Conservation (phyloP, 2,888 invertebrate genomes). For the Spodoptera picta region DNA sequence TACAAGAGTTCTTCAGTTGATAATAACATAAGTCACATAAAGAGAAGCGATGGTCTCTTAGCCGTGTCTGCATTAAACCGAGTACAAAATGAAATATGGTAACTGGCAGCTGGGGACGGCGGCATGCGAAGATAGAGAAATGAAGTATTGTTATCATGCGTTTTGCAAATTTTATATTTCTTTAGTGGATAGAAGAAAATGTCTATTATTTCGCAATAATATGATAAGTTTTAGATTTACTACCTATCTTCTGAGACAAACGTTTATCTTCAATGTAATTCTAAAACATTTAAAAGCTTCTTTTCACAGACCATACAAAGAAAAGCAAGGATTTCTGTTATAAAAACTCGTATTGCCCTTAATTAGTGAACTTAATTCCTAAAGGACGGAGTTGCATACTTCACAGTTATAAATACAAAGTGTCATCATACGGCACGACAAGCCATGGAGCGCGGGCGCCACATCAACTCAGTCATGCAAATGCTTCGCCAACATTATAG, state of each 20-base stretch:
- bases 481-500: conserved; percentile 64
- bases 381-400: conserved; percentile 37
- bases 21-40: conserved; percentile 45
- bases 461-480: conserved; percentile 62
- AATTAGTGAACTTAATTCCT: conserved; percentile 29
- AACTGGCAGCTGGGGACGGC: conserved; percentile 36
- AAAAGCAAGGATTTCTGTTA: no score
- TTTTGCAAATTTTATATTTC: conserved; percentile 39
- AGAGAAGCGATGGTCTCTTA: conserved; percentile 37
- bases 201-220: background rate
- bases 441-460: conserved; percentile 44
- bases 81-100: conserved; percentile 44
- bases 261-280: background rate
- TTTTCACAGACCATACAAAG: no score
- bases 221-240: background rate
- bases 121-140: conserved; percentile 29
- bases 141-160: conserved; percentile 30
- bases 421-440: conserved; percentile 59
- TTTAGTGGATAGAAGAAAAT: background rate
- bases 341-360: conserved; percentile 3
- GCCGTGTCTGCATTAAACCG: conserved; percentile 37
- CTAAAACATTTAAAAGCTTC: no score
- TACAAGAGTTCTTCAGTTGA: conserved; percentile 32
- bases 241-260: background rate
- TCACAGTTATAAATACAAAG: conserved; percentile 61